A percentile compares a stretch with the other conserved stretches of the same genome.
phyloP scores from a whole-genome alignment of 1,140 invertebrate genomes.

The Conus betulinus region DNA sequence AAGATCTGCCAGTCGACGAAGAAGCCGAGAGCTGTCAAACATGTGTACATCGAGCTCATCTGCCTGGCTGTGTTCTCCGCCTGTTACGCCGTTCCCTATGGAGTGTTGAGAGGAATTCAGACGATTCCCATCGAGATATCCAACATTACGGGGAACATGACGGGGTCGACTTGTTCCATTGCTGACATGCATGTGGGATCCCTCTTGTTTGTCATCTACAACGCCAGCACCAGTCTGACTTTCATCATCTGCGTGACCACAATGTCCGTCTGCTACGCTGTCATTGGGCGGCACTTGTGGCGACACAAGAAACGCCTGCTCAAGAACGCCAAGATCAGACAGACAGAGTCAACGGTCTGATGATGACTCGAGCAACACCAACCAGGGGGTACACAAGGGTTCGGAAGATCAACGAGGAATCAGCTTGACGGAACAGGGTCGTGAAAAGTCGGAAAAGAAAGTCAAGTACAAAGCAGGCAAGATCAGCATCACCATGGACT shows the following conservation, averaged over 20 bases:
- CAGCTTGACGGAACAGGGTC: too few species aligned
- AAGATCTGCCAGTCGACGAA: constrained; percentile 41
- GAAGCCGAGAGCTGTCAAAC: constrained; percentile 22
- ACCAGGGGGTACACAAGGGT: neutral
- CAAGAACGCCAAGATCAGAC: neutral
- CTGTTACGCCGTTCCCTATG: constrained; percentile 9
- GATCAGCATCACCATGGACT: neutral
- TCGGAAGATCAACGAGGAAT: neutral
- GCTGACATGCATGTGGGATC: neutral
- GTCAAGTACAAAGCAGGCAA: too few species aligned
- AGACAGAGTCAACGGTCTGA: neutral
- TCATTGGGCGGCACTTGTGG: neutral
- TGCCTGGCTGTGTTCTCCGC: neutral
- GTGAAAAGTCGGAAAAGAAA: too few species aligned
- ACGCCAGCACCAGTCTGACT: neutral
- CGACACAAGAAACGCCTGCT: constrained; percentile 7
- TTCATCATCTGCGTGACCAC: neutral
- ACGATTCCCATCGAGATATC: too few species aligned
- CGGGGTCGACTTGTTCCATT: constrained; percentile 35
- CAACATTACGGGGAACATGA: too few species aligned
- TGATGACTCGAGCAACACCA: neutral
- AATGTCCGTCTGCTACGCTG: constrained; percentile 12
- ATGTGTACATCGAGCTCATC: neutral
- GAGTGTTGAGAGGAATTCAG: constrained; percentile 31
- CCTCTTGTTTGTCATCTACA: neutral